Evolutionary conservation across 2,888 invertebrate genomes (phyloP).

Genomic region (Polydrusus cervinus): DNA sequence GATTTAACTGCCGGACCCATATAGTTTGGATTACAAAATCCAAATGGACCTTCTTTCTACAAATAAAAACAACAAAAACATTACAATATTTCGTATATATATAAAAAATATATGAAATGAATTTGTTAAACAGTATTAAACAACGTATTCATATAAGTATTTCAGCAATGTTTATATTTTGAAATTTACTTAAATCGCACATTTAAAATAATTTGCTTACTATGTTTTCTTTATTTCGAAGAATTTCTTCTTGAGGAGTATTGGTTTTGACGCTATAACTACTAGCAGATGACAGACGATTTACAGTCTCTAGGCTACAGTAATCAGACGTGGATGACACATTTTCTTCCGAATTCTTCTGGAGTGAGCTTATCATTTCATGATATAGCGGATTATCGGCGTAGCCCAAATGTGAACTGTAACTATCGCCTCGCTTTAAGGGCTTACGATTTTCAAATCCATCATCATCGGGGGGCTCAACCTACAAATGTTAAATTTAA

Average conservation of each 20-base stretch:
- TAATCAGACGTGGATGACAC: constrained; percentile 84
- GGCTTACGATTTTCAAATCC: constrained; percentile 74
- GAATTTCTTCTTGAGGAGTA: constrained; percentile 68
- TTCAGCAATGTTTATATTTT: too few species aligned
- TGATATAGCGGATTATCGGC: constrained; percentile 73
- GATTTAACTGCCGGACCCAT: constrained; percentile 75
- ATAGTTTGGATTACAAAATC: constrained; percentile 86
- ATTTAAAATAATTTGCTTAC: constrained; percentile 20
- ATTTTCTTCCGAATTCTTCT: constrained; percentile 74
- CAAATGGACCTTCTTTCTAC: constrained; percentile 74
- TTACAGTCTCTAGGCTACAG: constrained; percentile 82
- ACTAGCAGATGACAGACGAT: constrained; percentile 73
- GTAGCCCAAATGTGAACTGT: constrained; percentile 74
- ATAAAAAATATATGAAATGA: too few species aligned
- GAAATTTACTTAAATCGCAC: too few species aligned
- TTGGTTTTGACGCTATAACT: constrained; percentile 71
- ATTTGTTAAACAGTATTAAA: too few species aligned
- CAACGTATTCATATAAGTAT: too few species aligned
- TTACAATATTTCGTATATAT: too few species aligned
- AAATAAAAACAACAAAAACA: neutral
- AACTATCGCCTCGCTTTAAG: constrained; percentile 73
- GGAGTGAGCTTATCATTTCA: constrained; percentile 74
- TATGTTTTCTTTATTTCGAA: constrained; percentile 60
- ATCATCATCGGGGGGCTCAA: constrained; percentile 35
- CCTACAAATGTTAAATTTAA: constrained; percentile 14